Evolutionary conservation across 2,888 invertebrate species (phyloP), one percentile per base, ranked within the genome.

Genomic region (Oscheius sp.): DNA sequence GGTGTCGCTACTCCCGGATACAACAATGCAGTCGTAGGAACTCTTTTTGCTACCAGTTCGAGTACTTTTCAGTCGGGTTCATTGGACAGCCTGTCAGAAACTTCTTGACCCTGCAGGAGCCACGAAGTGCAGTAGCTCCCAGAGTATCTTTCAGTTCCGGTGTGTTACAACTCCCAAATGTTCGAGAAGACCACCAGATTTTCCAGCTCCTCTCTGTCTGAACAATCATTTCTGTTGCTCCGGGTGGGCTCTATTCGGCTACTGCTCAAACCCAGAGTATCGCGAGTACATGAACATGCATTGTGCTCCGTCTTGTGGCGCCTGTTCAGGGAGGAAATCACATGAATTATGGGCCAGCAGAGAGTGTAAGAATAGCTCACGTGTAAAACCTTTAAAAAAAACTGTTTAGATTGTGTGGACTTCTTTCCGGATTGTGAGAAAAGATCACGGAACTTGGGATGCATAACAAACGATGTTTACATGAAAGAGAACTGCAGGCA

Each of bases 401-500:
- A 58, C 21, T 21, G 7, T 66, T 33, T 10, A 70, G 70, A 21
- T 9, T 70, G 70, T 35, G 55, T 37, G 2, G 70, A 70, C 35
- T 50, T 55, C 37, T 55, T 50, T 29, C 51, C 55, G 4, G 21
- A 47, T 9, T 70, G 70, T 55, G 5, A 13, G 11, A 10, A 13
- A 21, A 21, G 55, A 3, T 21, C 70, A 11, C 3, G 13, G 10
- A 32, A 70, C 29, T 13, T 29, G 11, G 70, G 33, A n/a, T 70
- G 70, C 29, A 10, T 1, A 11, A 21, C 13, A 9, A 48, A 57
- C 13, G 32, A 29, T 5, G 55, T 37, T 21, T 70, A 35, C 70
- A 70, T 70, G 70, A 21, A 21, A 2, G 70, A 70, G 55, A 70
- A 70, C 70, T 70, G 70, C 55, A 70, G 29, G 53, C 21, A 21